phyloP scores from a whole-genome alignment of 2,113 vertebrate genomes.

The Tonatia bakeri region DNA sequence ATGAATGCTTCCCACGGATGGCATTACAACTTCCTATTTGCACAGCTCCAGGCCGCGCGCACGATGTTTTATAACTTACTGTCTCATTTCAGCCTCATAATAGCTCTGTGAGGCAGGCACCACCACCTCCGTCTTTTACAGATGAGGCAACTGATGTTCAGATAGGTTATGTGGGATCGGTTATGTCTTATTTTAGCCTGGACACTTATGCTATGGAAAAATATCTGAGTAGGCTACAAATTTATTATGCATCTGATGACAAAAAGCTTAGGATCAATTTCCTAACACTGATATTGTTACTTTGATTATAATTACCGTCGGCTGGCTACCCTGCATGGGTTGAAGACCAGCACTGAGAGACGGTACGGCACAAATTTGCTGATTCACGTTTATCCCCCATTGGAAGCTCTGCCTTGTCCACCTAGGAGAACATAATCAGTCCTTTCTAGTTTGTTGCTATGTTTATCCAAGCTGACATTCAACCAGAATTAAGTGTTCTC shows the following conservation, averaged over 20 bases:
- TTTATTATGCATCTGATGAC: background rate
- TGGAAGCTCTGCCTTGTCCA: background rate
- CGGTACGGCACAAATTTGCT: background rate
- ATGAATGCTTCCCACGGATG: background rate
- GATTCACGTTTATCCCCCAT: background rate
- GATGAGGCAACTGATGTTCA: background rate
- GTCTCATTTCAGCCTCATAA: background rate
- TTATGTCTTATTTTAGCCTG: background rate
- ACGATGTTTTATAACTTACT: background rate
- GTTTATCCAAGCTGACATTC: constrained; percentile 61
- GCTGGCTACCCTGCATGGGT: background rate
- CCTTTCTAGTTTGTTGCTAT: constrained; percentile 58
- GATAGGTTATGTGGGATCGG: background rate
- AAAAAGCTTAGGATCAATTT: background rate
- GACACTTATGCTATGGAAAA: background rate
- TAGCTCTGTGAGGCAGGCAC: background rate
- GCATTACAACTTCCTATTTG: background rate
- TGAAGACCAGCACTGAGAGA: background rate
- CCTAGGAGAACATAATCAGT: background rate
- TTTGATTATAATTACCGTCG: background rate
- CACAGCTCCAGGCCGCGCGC: background rate
- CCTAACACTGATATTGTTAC: background rate
- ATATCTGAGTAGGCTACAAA: background rate
- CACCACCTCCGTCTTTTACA: background rate
- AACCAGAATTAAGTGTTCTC: constrained; percentile 64